Base-by-base conservation (phyloP, 2,797 vertebrate species). In the Babyrousa celebensis region DNA sequence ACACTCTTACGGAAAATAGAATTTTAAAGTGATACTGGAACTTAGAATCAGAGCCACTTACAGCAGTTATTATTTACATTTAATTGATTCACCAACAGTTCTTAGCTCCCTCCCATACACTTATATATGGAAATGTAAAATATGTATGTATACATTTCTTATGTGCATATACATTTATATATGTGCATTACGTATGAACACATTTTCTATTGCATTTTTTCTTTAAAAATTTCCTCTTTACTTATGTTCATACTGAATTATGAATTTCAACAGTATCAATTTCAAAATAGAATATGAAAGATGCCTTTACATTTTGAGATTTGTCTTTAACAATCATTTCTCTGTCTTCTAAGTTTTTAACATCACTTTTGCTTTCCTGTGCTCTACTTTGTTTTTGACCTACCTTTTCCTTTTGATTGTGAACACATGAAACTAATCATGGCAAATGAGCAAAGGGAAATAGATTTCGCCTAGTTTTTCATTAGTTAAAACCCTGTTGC, bases 401-500 rank as follows among this genome's bases (percentile, higher is more conserved):
- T 68, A 12, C 2, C 0, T 71, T 89, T 83, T 77, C 16, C 21
- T 74, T 32, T 82, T 93, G 87, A 58, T 82, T 27, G 40, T 43
- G 48, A 94, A 43, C 58, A 85, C 4, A 56, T 48, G 58, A 91
- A 72, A 36, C 17, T 56, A 91, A 86, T 67, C 32, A 25, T 52
- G 52, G 65, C 32, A 63, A 63, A n/a, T 68, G 67, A 94, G n/a
- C 29, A 88, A 91, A 94, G 56, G 20, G n/a, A 58, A 87, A 80
- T 27, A 60, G 77, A 75, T 90, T 95, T 11, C 32, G 75, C 10
- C 6, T 58, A 9, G 40, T 71, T 67, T 80, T 77, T 21, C 60
- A 18, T 0, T 60, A 43, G 18, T 21, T 74, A n/a, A 77, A 78
- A 14, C 2, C 68, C 12, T 54, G 7, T 72, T 89, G 65, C 17